phyloP scores from a whole-genome alignment of 2,797 vertebrate genomes.

The Hoplostethus mediterraneus region DNA sequence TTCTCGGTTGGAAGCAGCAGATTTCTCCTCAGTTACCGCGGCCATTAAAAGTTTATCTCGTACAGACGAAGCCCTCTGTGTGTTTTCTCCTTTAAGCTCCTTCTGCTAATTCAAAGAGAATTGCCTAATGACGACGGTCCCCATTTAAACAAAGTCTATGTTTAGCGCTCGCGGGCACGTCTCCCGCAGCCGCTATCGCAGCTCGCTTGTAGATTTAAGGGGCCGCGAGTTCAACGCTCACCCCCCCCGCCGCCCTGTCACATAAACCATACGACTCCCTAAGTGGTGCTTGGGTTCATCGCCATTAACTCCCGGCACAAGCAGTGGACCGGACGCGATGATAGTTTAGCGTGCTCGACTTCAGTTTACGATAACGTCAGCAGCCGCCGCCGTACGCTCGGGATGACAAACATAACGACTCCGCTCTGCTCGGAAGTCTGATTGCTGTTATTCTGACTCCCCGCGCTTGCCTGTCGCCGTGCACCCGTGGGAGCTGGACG shows the following conservation, averaged over 20 bases:
- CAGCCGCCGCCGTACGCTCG: too few species aligned
- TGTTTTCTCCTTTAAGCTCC: not conserved
- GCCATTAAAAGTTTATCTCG: conserved; percentile 21
- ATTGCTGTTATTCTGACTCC: not conserved
- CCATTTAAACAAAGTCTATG: conserved; percentile 39
- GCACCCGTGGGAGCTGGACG: not conserved
- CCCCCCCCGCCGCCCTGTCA: not conserved
- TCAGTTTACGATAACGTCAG: too few species aligned
- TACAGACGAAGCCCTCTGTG: conserved; percentile 17
- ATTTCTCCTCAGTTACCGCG: conserved; percentile 6
- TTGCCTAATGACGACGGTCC: conserved; percentile 33
- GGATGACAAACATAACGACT: too few species aligned
- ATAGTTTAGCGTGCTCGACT: too few species aligned
- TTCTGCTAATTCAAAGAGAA: conserved; percentile 56
- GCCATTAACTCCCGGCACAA: too few species aligned
- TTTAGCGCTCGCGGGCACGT: conserved; percentile 25
- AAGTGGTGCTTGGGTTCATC: not conserved
- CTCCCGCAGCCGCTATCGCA: conserved; percentile 22
- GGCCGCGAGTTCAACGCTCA: not conserved
- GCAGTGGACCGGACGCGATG: not conserved
- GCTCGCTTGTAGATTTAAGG: not conserved
- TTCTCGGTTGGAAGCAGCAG: not conserved
- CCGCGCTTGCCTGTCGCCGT: not conserved
- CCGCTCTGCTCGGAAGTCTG: not conserved
- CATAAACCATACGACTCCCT: not conserved